These are phyloP conservation scores for Drosophila percnosoma DNA, from an alignment of 2,888 invertebrate species.

Conservation along the genomic window DNA sequence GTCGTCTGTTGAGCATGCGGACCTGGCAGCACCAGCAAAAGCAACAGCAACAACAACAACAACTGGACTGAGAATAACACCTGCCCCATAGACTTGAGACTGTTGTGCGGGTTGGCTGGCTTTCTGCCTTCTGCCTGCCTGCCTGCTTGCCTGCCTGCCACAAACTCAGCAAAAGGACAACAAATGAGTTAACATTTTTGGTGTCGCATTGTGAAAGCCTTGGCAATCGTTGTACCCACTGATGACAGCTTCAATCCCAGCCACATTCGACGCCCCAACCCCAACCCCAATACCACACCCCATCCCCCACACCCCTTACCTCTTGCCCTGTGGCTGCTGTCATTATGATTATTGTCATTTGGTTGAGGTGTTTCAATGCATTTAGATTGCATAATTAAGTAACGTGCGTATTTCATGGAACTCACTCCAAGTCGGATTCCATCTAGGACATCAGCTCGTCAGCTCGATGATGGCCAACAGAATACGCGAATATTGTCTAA, in stretches of 20 bases:
- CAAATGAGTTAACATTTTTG: slow-evolving; percentile 77
- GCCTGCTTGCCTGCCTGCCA: neutral
- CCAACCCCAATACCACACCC: neutral
- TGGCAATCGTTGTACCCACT: slow-evolving; percentile 55
- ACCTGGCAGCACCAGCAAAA: slow-evolving; percentile 30
- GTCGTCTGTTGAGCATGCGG: slow-evolving; percentile 63
- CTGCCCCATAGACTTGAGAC: slow-evolving; percentile 42
- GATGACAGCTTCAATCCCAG: slow-evolving; percentile 28
- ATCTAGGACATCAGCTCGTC: slow-evolving; percentile 2
- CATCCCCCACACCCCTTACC: neutral
- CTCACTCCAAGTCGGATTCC: slow-evolving; percentile 26
- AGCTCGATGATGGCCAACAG: neutral
- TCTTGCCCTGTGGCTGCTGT: slow-evolving; percentile 41
- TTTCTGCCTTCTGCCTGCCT: neutral
- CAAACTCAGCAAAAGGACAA: slow-evolving; percentile 61
- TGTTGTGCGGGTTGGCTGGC: slow-evolving; percentile 26
- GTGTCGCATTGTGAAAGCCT: slow-evolving; percentile 52
- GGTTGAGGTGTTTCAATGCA: slow-evolving; percentile 80
- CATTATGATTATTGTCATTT: slow-evolving; percentile 79
- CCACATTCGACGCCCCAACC: neutral
- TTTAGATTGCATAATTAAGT: slow-evolving; percentile 80
- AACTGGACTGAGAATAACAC: slow-evolving; percentile 27
- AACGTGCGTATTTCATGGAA: slow-evolving; percentile 49
- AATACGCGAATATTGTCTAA: slow-evolving; percentile 1
- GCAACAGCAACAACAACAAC: slow-evolving; percentile 5